phyloP scores from a whole-genome alignment of 2,113 vertebrate genomes.

The Lamprotornis superbus region DNA sequence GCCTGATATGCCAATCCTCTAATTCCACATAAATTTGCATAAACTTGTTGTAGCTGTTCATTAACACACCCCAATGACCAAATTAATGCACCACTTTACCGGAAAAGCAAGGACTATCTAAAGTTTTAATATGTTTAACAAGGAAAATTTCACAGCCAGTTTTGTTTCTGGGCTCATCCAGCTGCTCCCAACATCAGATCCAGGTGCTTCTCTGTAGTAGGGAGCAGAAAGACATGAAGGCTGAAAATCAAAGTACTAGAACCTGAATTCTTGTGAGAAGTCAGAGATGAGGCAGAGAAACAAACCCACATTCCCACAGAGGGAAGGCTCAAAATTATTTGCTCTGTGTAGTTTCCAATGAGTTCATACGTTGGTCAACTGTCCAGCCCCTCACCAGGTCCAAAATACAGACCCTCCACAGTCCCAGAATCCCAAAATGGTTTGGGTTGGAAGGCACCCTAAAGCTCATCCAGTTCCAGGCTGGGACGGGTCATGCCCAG shows the following conservation, averaged over 20 bases:
- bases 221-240: neutral
- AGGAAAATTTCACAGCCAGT: neutral
- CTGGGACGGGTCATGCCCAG: neutral
- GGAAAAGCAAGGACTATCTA: neutral
- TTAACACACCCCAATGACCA: neutral
- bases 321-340: neutral
- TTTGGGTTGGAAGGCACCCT: neutral
- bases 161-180: neutral
- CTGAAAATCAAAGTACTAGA: neutral
- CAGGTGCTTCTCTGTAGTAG: neutral
- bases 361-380: rapidly evolving
- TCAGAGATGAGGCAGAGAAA: neutral
- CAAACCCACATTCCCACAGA: rapidly evolving
- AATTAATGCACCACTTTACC: neutral
- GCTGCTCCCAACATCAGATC: neutral
- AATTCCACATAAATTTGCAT: constrained; percentile 19
- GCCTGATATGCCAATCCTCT: neutral
- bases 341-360: neutral
- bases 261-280: neutral
- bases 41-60: neutral
- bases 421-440: neutral
- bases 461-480: neutral
- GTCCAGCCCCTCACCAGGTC: neutral
- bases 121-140: neutral
- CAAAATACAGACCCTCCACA: neutral